A percentile compares a stretch with the other conserved stretches of the same genome.
Evolutionary conservation across 2,797 vertebrate genomes (phyloP).

Genomic region (Ctenopoma kingsleyae): DNA sequence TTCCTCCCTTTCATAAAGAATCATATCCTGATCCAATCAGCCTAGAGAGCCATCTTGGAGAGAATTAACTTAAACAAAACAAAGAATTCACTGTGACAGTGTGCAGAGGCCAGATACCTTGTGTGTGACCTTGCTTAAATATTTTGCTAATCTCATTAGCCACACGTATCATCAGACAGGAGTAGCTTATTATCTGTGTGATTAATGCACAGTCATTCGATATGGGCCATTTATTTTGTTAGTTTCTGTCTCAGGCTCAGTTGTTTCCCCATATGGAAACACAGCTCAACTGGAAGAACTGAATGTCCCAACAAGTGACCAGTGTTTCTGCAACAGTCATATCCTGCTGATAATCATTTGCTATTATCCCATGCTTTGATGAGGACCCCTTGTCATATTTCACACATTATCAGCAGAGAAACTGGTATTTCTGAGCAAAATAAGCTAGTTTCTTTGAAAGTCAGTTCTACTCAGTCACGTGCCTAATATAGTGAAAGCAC

Average conservation of each 20-base stretch:
- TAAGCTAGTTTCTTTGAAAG: neutral
- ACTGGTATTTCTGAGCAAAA: neutral
- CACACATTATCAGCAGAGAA: neutral
- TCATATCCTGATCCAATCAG: slow-evolving; percentile 12
- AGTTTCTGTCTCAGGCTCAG: slow-evolving; percentile 1
- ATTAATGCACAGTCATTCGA: slow-evolving; percentile 35
- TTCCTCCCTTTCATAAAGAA: neutral
- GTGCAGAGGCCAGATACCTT: slow-evolving; percentile 25
- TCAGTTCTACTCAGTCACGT: neutral
- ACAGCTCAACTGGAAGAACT: neutral
- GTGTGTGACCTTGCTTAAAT: slow-evolving; percentile 40
- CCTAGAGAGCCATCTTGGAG: neutral
- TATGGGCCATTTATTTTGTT: slow-evolving; percentile 21
- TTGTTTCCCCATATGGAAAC: slow-evolving; percentile 21
- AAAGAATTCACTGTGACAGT: slow-evolving; percentile 32
- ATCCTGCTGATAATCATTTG: too few relatives aligned
- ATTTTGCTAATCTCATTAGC: slow-evolving; percentile 50
- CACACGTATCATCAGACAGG: slow-evolving; percentile 21
- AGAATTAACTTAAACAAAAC: slow-evolving; percentile 27
- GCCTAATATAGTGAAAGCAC: neutral
- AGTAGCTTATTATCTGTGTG: slow-evolving; percentile 43
- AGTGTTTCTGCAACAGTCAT: neutral
- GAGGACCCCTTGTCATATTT: neutral
- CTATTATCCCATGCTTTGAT: too few relatives aligned
- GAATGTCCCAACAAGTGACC: neutral